phyloP scores from a whole-genome alignment of 2,888 invertebrate species.

The Trachelus troglodyta region DNA sequence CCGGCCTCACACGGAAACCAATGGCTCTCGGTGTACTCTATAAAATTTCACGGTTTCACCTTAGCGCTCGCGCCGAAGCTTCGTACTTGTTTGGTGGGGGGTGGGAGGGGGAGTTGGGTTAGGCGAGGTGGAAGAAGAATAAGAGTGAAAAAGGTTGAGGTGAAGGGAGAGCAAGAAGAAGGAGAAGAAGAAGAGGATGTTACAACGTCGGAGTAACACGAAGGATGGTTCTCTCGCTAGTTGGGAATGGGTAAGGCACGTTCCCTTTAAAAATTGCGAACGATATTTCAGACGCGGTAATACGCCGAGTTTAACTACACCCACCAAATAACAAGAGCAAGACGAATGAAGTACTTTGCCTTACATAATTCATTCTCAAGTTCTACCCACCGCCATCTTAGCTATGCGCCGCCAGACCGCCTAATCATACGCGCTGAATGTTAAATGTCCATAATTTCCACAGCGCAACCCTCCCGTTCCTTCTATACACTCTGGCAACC shows the following conservation, averaged over 20 bases:
- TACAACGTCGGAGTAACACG: neutral
- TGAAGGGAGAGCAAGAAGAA: neutral
- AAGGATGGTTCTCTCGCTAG: neutral
- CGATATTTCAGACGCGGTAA: conserved; percentile 57
- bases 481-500: neutral
- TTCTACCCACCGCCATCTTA: conserved; percentile 42
- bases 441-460: conserved; percentile 47
- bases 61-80: neutral
- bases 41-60: neutral
- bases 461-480: conserved; percentile 18
- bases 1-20: neutral
- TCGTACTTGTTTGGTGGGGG: neutral
- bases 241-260: conserved; percentile 35
- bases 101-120: neutral
- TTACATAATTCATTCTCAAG: conserved; percentile 58
- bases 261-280: conserved; percentile 54
- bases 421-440: conserved; percentile 55
- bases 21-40: neutral
- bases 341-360: conserved; percentile 62
- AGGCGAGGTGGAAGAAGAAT: neutral
- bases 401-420: conserved; percentile 43
- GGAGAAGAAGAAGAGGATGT: neutral
- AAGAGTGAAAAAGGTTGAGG: neutral
- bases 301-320: conserved; percentile 56
- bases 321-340: conserved; percentile 61